phyloP scores from a whole-genome alignment of 1,140 invertebrate genomes.

The Eubasilissa regina region DNA sequence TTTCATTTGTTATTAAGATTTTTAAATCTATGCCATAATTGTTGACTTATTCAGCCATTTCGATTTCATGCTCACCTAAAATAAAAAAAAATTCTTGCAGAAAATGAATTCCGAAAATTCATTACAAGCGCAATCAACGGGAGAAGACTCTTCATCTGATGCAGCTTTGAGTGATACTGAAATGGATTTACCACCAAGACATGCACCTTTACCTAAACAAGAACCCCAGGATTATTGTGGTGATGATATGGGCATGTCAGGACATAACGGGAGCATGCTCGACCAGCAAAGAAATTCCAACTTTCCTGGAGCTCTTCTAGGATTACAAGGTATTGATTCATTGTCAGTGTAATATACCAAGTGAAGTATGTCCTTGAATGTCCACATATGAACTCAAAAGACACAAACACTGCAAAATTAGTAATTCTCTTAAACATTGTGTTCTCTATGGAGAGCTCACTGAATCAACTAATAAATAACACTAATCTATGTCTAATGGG shows the following conservation, averaged over 20 bases:
- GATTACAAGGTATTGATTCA: constrained; percentile 76
- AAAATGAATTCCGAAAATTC: constrained; percentile 63
- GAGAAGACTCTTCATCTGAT: constrained; percentile 82
- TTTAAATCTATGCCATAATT: too few relatives aligned
- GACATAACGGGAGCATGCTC: constrained; percentile 78
- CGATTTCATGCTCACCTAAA: too few relatives aligned
- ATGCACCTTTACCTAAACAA: constrained; percentile 72
- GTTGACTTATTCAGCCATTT: too few relatives aligned
- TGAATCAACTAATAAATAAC: too few relatives aligned
- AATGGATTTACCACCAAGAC: constrained; percentile 67
- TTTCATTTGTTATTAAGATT: too few relatives aligned
- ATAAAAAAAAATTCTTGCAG: too few relatives aligned
- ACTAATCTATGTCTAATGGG: too few relatives aligned
- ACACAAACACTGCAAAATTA: too few relatives aligned
- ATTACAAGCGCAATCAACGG: constrained; percentile 79
- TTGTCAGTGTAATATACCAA: not conserved
- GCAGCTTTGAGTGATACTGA: constrained; percentile 79
- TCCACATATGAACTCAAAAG: too few relatives aligned
- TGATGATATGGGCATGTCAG: constrained; percentile 78
- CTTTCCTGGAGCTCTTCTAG: constrained; percentile 81
- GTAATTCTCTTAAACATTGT: too few relatives aligned
- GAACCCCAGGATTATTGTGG: constrained; percentile 77
- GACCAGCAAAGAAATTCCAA: constrained; percentile 78
- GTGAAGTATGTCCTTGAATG: not conserved
- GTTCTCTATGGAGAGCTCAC: too few relatives aligned